phyloP scores from a whole-genome alignment of 2,888 invertebrate genomes.

The Portevinia maculata region DNA sequence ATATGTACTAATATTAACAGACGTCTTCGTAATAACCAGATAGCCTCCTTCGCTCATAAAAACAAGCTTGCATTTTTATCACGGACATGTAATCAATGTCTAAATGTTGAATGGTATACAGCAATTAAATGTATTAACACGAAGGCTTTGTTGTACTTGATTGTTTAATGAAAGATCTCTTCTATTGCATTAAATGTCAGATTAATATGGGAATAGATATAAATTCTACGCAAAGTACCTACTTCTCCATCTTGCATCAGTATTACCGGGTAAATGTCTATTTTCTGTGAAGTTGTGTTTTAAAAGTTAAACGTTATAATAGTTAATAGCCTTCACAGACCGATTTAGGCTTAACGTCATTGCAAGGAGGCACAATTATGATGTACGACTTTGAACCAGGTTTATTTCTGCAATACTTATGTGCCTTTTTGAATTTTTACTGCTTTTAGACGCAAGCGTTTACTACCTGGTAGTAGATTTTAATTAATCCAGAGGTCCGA shows the following conservation, averaged over 20 bases:
- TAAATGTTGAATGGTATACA: slow-evolving; percentile 1
- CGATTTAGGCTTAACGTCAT: too few species aligned
- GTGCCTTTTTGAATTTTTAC: too few species aligned
- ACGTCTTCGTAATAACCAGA: slow-evolving; percentile 11
- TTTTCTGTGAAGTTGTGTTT: too few species aligned
- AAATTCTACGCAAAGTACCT: not conserved
- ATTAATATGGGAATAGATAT: slow-evolving; percentile 23
- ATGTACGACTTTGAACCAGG: too few species aligned
- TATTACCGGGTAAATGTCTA: too few species aligned
- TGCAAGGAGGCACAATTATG: too few species aligned
- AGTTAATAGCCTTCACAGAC: too few species aligned
- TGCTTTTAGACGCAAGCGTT: too few species aligned
- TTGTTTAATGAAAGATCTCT: slow-evolving; percentile 25
- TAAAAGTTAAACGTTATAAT: too few species aligned
- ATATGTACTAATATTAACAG: slow-evolving; percentile 3
- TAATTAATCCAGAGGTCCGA: too few species aligned
- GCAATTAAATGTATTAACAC: slow-evolving; percentile 20
- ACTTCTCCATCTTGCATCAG: not conserved
- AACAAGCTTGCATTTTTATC: slow-evolving; percentile 31
- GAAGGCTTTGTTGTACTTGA: slow-evolving; percentile 16
- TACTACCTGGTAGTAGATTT: too few species aligned
- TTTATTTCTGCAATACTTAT: too few species aligned
- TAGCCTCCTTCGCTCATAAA: slow-evolving; percentile 20
- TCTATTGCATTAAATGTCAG: slow-evolving; percentile 46
- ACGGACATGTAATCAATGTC: slow-evolving; percentile 30